These are phyloP conservation scores for Lutjanus erythropterus DNA, from an alignment of 2,113 vertebrate species.

Conservation along the genomic window DNA sequence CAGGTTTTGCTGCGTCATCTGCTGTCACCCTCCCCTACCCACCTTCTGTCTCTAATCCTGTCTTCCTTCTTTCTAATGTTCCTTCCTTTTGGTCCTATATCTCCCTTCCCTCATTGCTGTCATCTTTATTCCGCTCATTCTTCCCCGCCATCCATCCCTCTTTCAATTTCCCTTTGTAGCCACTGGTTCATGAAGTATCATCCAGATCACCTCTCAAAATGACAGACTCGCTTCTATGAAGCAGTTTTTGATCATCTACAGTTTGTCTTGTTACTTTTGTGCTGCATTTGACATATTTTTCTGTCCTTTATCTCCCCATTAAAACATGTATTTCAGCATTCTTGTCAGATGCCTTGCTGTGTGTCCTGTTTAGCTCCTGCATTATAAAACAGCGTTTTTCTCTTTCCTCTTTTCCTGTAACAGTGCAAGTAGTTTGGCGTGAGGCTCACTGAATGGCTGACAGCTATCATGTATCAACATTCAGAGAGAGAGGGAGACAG, in stretches of 20 bases:
- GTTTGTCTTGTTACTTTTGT: not conserved
- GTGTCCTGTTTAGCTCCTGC: not conserved
- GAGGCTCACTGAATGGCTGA: constrained; percentile 53
- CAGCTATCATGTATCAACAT: constrained; percentile 59
- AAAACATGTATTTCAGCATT: not conserved
- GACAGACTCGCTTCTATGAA: not conserved
- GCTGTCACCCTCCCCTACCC: not conserved
- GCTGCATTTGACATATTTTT: not conserved
- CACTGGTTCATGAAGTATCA: not conserved
- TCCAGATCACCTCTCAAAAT: not conserved
- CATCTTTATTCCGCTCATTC: not conserved
- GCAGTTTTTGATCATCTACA: not conserved
- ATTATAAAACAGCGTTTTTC: not conserved
- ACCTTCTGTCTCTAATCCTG: not conserved
- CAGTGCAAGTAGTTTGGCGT: not conserved
- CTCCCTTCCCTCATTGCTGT: not conserved
- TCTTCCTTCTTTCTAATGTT: not conserved
- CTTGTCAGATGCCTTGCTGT: no score
- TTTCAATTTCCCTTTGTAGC: not conserved
- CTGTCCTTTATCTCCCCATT: not conserved
- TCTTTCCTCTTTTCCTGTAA: not conserved
- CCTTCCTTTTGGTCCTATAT: not conserved
- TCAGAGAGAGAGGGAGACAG: not conserved
- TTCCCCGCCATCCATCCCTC: no score
- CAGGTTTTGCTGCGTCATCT: constrained; percentile 53